A percentile compares a stretch with the other conserved stretches of the same genome.
phyloP scores from a whole-genome alignment of 2,113 vertebrate genomes.

The Mus musculus region GRCm39 chr13:99606501-99607000 shows the following conservation, averaged over 20 bases:
- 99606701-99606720: background rate
- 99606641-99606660: no score
- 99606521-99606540: background rate
- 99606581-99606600: background rate
- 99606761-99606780: background rate
- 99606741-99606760: background rate
- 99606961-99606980: conserved; percentile 45
- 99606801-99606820: conserved; percentile 41
- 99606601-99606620: conserved; percentile 31
- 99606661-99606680: no score
- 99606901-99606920: conserved; percentile 77
- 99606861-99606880: conserved; percentile 83
- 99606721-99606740: background rate
- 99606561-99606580: background rate
- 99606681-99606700: no score
- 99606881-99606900: conserved; percentile 76
- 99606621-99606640: background rate
- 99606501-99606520: background rate
- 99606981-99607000: background rate
- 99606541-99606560: background rate
- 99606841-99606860: conserved; percentile 59
- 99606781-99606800: conserved; percentile 28
- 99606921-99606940: conserved; percentile 62
- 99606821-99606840: conserved; percentile 74
- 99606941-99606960: conserved; percentile 66